These are phyloP conservation scores for Neria commutata DNA, from an alignment of 2,888 invertebrate genomes.

Conservation along the genomic window DNA sequence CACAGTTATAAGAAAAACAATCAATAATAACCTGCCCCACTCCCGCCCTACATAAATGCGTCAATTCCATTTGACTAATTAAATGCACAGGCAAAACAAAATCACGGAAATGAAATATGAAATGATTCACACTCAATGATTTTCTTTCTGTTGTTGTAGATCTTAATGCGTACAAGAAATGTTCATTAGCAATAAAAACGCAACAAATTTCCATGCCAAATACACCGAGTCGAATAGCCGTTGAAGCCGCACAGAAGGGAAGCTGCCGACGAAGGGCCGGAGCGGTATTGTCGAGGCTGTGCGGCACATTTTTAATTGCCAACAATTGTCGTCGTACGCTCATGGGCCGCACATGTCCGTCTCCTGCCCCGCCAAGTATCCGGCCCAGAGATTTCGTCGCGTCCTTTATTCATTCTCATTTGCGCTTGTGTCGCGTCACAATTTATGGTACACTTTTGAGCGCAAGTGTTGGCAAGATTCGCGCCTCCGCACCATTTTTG, in stretches of 20 bases:
- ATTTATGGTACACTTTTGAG: conserved; percentile 54
- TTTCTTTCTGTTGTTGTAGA: too few relatives aligned
- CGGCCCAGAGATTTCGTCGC: neutral
- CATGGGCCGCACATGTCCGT: conserved; percentile 34
- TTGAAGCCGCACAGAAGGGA: neutral
- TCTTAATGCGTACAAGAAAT: conserved; percentile 60
- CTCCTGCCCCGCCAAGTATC: neutral
- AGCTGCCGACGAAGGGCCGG: conserved; percentile 1
- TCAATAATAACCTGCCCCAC: too few relatives aligned
- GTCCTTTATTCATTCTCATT: neutral
- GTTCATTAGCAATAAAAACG: conserved; percentile 57
- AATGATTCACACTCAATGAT: conserved; percentile 57
- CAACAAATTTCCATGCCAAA: too few relatives aligned
- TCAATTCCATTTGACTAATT: conserved; percentile 60
- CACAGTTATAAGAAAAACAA: too few relatives aligned
- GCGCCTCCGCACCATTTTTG: conserved; percentile 32
- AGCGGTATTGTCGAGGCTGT: conserved; percentile 16
- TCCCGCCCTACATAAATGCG: conserved; percentile 38
- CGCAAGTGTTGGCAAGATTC: conserved; percentile 52
- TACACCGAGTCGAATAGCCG: neutral
- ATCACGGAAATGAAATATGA: conserved; percentile 55
- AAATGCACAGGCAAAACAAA: conserved; percentile 53
- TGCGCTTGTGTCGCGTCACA: conserved; percentile 32
- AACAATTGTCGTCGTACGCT: conserved; percentile 45
- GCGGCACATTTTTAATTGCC: conserved; percentile 54